These are phyloP conservation scores for Sicus ferrugineus DNA, from an alignment of 2,888 invertebrate species.

Conservation along the genomic window DNA sequence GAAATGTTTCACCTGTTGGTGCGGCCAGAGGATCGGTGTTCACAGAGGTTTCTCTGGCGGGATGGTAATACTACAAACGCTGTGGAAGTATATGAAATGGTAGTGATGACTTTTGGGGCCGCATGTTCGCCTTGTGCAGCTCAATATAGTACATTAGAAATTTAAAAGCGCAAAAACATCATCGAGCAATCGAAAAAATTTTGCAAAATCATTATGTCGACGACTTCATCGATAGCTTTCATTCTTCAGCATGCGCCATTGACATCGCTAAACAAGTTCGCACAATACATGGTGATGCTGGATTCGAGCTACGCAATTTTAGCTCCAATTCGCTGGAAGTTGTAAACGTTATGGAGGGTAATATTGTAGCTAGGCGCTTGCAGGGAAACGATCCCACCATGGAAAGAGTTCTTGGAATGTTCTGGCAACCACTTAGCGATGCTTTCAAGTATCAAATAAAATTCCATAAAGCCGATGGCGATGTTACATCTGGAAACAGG, in stretches of 20 bases:
- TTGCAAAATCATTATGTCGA: slow-evolving; percentile 36
- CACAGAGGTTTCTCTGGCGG: slow-evolving; percentile 37
- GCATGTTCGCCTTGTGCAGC: too few relatives aligned
- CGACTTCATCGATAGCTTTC: slow-evolving; percentile 34
- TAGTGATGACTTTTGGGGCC: too few relatives aligned
- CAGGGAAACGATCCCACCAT: too few relatives aligned
- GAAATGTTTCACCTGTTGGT: slow-evolving; percentile 39
- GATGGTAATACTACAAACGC: too few relatives aligned
- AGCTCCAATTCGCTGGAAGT: too few relatives aligned
- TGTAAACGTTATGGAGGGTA: too few relatives aligned
- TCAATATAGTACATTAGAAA: slow-evolving; percentile 32
- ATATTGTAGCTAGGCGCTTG: too few relatives aligned
- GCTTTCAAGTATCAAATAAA: too few relatives aligned
- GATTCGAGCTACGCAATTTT: slow-evolving; percentile 8
- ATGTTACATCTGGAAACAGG: neutral
- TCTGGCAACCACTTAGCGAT: too few relatives aligned
- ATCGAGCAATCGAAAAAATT: slow-evolving; percentile 32
- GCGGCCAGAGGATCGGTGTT: neutral
- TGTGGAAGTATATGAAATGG: too few relatives aligned
- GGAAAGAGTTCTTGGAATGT: too few relatives aligned
- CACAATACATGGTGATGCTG: slow-evolving; percentile 24
- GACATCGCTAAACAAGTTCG: slow-evolving; percentile 23
- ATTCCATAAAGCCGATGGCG: neutral
- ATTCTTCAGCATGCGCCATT: neutral
- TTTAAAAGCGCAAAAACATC: slow-evolving; percentile 27